These are phyloP conservation scores for Himantopus leucocephalus DNA, from an alignment of 2,113 vertebrate genomes.

Conservation along the genomic window DNA sequence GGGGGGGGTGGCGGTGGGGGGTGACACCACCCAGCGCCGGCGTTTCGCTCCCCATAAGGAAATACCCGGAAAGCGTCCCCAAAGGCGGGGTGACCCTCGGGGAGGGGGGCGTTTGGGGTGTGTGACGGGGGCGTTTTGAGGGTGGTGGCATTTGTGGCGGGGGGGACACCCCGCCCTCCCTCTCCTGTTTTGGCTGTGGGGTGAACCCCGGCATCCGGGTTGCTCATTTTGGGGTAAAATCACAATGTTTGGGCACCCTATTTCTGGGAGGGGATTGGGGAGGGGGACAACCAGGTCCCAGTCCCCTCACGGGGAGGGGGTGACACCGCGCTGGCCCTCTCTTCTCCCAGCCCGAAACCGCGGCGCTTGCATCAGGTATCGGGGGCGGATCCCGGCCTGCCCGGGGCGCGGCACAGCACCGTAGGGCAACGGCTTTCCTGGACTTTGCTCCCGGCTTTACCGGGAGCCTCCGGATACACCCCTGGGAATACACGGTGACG, in stretches of 20 bases:
- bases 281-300: neutral
- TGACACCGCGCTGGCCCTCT: neutral
- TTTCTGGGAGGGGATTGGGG: neutral
- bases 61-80: neutral
- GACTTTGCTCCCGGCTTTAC: neutral
- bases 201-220: neutral
- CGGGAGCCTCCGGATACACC: neutral
- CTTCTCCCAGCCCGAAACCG: neutral
- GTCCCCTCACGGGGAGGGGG: neutral
- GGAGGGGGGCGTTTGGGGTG: no score
- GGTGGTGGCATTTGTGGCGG: neutral
- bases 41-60: neutral
- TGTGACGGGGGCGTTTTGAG: no score
- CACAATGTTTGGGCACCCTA: neutral
- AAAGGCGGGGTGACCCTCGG: neutral
- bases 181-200: neutral
- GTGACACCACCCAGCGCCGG: neutral
- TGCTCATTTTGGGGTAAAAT: neutral
- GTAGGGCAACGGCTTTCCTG: neutral
- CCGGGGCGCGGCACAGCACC: neutral
- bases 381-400: neutral
- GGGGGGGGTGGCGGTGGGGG: no score
- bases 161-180: no score
- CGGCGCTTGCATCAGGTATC: conserved; percentile 13
- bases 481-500: neutral